Conservation (phyloP, 2,113 vertebrate genomes). For the Phylloscopus trochilus region DNA sequence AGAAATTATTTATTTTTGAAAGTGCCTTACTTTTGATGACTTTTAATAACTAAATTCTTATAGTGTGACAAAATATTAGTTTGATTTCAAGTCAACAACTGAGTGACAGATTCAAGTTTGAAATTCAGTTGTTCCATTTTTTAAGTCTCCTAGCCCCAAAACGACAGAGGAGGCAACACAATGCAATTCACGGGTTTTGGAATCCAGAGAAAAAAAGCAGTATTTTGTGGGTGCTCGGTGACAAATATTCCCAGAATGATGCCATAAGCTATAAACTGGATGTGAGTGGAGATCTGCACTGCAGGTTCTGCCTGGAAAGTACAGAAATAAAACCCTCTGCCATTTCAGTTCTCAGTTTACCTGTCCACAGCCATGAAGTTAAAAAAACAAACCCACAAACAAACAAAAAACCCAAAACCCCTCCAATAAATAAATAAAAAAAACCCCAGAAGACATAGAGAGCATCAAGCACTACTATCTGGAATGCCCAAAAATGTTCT, state of each 20-base stretch:
- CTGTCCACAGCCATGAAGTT: not conserved
- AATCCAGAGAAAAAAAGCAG: constrained; percentile 22
- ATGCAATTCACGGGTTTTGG: not conserved
- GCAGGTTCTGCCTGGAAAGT: not conserved
- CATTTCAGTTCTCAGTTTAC: not conserved
- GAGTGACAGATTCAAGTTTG: not conserved
- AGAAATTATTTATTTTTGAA: not conserved
- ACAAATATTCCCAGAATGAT: not conserved
- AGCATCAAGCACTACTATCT: not conserved
- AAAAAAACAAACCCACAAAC: not conserved
- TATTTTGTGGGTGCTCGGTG: not conserved
- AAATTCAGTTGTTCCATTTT: constrained; percentile 23
- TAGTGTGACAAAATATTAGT: not conserved
- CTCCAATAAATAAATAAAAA: too few relatives aligned
- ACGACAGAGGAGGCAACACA: not conserved
- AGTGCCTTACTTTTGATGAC: not conserved
- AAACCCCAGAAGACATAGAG: rapidly evolving
- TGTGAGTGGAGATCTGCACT: not conserved
- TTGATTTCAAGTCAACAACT: not conserved
- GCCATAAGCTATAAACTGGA: not conserved
- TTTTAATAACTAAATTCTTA: not conserved
- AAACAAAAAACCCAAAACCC: too few relatives aligned
- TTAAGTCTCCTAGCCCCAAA: not conserved
- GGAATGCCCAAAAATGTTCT: not conserved
- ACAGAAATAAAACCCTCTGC: not conserved